Percentiles rank a stretch among this genome's conserved stretches.
These are phyloP conservation scores for Tenthredo scrophulariae DNA, from an alignment of 2,888 invertebrate genomes.

Conservation along the genomic window DNA sequence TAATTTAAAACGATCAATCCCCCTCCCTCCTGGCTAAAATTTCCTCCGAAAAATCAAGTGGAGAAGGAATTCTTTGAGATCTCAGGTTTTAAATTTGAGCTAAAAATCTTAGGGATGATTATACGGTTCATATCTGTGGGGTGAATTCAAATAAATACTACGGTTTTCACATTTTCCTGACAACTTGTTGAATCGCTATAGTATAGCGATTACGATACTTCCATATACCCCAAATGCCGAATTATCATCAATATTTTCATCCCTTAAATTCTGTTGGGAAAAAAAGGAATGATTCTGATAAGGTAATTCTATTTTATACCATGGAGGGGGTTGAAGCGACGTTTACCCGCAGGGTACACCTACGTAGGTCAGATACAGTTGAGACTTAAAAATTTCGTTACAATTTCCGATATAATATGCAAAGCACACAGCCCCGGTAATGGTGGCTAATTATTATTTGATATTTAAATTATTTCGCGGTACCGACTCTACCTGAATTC, in stretches of 20 bases:
- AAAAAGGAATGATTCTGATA: background rate
- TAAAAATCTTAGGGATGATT: background rate
- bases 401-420: background rate
- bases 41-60: background rate
- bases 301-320: background rate
- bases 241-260: background rate
- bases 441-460: slow-evolving; percentile 69
- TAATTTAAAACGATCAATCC: background rate
- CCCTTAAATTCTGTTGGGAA: background rate
- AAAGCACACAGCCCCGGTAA: slow-evolving; percentile 59
- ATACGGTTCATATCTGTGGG: background rate
- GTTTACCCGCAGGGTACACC: background rate
- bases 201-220: too few species aligned
- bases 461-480: slow-evolving; percentile 65
- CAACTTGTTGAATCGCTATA: slow-evolving; percentile 38
- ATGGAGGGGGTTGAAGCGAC: background rate
- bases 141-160: background rate
- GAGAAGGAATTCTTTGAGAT: background rate
- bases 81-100: background rate
- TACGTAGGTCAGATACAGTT: background rate
- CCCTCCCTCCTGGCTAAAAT: background rate
- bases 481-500: background rate
- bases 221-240: background rate
- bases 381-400: slow-evolving; percentile 19
- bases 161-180: slow-evolving; percentile 11